phyloP scores from a whole-genome alignment of 2,797 vertebrate species.

The Enteromius afrohamiltoni region DNA sequence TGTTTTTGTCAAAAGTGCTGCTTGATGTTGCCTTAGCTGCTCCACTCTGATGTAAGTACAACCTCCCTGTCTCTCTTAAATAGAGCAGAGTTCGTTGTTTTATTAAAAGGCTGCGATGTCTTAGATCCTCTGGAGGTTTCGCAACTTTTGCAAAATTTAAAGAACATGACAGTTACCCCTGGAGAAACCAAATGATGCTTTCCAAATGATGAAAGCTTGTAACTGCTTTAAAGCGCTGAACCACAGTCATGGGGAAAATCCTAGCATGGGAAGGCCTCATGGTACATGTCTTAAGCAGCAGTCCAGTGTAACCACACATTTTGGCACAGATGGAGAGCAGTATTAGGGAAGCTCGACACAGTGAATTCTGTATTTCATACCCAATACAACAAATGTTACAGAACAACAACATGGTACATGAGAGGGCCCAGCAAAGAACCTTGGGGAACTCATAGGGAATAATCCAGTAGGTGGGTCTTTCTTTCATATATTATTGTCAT shows the following conservation, averaged over 20 bases:
- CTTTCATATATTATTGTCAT: neutral
- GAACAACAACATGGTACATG: conserved; percentile 7
- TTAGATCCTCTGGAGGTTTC: conserved; percentile 24
- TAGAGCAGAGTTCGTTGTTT: conserved; percentile 42
- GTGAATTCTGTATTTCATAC: conserved; percentile 8
- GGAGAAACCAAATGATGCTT: conserved; percentile 52
- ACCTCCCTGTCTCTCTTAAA: conserved; percentile 20
- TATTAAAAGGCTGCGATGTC: conserved; percentile 50
- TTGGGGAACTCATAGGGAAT: neutral
- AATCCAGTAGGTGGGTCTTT: neutral
- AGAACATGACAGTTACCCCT: conserved; percentile 56
- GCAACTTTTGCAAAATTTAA: conserved; percentile 56
- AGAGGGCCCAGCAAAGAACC: neutral
- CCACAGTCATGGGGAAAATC: conserved; percentile 58
- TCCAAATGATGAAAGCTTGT: conserved; percentile 49
- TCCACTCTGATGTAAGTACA: conserved; percentile 51
- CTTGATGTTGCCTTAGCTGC: conserved; percentile 24
- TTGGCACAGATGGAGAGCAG: conserved; percentile 57
- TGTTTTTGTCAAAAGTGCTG: conserved; percentile 51
- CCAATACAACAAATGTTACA: neutral
- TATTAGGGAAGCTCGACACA: conserved; percentile 43
- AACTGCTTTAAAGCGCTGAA: conserved; percentile 50
- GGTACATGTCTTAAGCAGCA: conserved; percentile 61
- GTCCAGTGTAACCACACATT: conserved; percentile 54
- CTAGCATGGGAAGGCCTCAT: conserved; percentile 40